phyloP scores from a whole-genome alignment of 2,888 invertebrate species.

The Callimorpha dominula region DNA sequence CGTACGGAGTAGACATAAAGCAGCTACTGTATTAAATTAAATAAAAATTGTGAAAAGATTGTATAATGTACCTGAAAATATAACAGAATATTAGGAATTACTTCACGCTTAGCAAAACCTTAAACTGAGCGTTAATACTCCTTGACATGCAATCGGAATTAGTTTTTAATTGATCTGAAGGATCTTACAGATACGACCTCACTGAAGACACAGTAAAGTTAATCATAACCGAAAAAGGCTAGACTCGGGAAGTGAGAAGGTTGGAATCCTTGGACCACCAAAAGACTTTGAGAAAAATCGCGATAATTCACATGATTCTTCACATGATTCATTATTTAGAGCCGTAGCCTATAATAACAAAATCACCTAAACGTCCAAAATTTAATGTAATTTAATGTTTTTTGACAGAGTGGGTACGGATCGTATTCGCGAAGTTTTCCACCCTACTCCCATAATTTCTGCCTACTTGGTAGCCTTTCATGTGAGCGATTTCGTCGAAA shows the following conservation, averaged over 20 bases:
- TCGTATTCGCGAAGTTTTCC: slow-evolving; percentile 79
- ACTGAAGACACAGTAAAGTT: not conserved
- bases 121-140: too few species aligned
- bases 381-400: not conserved
- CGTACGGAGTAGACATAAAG: not conserved
- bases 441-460: slow-evolving; percentile 90
- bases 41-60: not conserved
- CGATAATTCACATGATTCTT: not conserved
- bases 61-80: not conserved
- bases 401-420: slow-evolving; percentile 47
- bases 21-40: not conserved
- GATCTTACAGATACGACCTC: not conserved
- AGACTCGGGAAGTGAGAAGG: not conserved
- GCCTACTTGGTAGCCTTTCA: slow-evolving; percentile 95
- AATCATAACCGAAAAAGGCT: not conserved
- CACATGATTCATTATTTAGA: not conserved
- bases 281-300: too few species aligned
- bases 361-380: not conserved
- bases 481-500: slow-evolving; percentile 90
- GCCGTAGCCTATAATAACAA: not conserved
- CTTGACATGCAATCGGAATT: too few species aligned
- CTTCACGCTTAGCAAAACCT: too few species aligned
- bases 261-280: too few species aligned
- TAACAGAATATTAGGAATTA: too few species aligned
- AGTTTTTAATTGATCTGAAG: not conserved